Evolutionary conservation across 2,888 invertebrate species (phyloP).

Genomic region (Sarcophaga rosellei): DNA sequence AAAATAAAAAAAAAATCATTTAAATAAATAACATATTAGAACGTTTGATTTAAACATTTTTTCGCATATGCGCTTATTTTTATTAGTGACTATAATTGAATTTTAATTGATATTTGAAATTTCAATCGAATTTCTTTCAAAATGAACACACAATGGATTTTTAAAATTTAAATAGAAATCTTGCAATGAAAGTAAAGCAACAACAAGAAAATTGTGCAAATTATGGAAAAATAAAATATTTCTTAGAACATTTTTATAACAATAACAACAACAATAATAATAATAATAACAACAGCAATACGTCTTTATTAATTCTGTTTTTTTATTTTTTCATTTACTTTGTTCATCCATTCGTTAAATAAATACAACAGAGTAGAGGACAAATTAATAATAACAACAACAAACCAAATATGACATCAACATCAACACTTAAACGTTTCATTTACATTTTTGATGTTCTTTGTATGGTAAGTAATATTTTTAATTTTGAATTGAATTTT

Average conservation of each 20-base stretch:
- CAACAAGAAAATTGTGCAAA: conserved; percentile 10
- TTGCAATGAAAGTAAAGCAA: not conserved
- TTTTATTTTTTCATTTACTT: no score
- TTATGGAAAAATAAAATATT: not conserved
- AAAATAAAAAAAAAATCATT: conserved; percentile 1
- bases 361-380: no score
- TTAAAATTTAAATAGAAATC: conserved; percentile 21
- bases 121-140: not conserved
- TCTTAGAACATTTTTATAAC: not conserved
- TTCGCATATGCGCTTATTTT: no score
- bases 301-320: no score
- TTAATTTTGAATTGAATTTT: conserved; percentile 12
- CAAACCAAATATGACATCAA: conserved; percentile 72
- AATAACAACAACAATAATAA: not conserved
- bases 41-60: not conserved
- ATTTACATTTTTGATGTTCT: conserved; percentile 74
- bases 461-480: conserved; percentile 73
- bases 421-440: conserved; percentile 73
- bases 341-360: no score
- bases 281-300: not conserved
- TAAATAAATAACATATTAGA: not conserved
- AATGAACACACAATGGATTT: not conserved
- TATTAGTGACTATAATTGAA: conserved; percentile 13
- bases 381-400: not conserved
- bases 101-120: not conserved